Evolutionary conservation across 2,888 invertebrate species (phyloP).

Genomic region (Lasiommata megera): DNA sequence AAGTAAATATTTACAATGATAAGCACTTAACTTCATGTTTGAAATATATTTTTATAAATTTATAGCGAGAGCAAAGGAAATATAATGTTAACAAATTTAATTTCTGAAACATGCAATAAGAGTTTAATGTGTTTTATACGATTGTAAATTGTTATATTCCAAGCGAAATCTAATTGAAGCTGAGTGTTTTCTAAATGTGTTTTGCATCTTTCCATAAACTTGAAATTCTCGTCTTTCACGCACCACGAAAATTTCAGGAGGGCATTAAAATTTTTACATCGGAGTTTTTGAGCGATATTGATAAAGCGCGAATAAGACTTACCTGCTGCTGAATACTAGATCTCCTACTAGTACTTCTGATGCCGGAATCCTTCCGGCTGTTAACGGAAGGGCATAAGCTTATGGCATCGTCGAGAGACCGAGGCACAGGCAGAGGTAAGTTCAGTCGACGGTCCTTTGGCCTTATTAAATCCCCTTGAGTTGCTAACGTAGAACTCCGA

Average conservation of each 20-base stretch:
- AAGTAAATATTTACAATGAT: constrained; percentile 31
- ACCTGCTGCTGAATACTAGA: constrained; percentile 93
- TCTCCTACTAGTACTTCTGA: constrained; percentile 90
- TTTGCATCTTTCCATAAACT: no score
- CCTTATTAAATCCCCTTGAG: constrained; percentile 61
- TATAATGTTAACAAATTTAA: neutral
- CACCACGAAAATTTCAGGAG: no score
- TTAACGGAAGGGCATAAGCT: constrained; percentile 89
- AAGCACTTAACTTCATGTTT: constrained; percentile 12
- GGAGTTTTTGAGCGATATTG: no score
- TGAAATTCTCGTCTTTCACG: no score
- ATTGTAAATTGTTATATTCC: neutral
- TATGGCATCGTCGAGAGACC: constrained; percentile 82
- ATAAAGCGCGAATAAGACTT: neutral
- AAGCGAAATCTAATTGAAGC: neutral
- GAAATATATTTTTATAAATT: constrained; percentile 1
- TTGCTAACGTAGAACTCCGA: constrained; percentile 71
- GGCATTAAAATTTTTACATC: no score
- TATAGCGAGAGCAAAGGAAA: neutral
- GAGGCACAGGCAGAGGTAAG: constrained; percentile 60
- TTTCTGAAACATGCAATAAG: neutral
- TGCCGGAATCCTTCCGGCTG: constrained; percentile 94
- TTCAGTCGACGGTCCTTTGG: constrained; percentile 67
- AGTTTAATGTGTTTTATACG: neutral
- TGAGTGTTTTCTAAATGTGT: neutral